Evolutionary conservation across 2,797 vertebrate genomes (phyloP).

Genomic region (Urocyon cinereoargenteus): DNA sequence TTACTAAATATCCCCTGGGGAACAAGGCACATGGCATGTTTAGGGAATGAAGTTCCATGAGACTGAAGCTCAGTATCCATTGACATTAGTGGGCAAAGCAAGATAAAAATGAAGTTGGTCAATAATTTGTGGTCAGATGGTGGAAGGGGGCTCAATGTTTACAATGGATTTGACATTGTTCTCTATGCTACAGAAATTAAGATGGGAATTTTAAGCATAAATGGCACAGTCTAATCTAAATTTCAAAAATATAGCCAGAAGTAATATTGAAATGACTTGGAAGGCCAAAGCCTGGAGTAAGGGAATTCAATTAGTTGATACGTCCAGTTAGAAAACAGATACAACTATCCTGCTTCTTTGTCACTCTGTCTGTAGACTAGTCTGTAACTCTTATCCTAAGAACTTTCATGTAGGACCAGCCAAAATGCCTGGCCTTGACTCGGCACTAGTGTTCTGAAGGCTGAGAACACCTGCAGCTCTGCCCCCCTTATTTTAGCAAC

Average conservation of each 20-base stretch:
- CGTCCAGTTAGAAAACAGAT: background rate
- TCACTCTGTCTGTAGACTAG: background rate
- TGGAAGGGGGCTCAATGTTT: background rate
- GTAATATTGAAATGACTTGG: background rate
- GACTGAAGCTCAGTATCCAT: background rate
- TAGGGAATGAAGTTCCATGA: background rate
- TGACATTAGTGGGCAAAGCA: background rate
- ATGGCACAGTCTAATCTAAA: background rate
- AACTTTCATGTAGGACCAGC: constrained; percentile 14
- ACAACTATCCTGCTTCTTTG: background rate
- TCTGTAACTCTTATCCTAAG: background rate
- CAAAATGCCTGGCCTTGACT: constrained; percentile 32
- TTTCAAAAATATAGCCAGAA: background rate
- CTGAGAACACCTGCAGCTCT: constrained; percentile 72
- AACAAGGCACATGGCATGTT: background rate
- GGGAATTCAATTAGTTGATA: background rate
- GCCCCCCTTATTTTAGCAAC: constrained; percentile 75
- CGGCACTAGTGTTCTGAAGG: constrained; percentile 29
- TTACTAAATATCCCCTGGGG: background rate
- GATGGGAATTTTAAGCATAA: constrained; percentile 28
- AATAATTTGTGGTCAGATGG: background rate
- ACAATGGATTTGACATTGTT: background rate
- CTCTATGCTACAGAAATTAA: background rate
- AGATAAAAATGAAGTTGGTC: background rate
- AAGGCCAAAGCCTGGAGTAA: background rate